Evolutionary conservation across 1,140 invertebrate genomes (phyloP), one percentile per base, ranked within the genome.

Genomic region (Musca vetustissima): DNA sequence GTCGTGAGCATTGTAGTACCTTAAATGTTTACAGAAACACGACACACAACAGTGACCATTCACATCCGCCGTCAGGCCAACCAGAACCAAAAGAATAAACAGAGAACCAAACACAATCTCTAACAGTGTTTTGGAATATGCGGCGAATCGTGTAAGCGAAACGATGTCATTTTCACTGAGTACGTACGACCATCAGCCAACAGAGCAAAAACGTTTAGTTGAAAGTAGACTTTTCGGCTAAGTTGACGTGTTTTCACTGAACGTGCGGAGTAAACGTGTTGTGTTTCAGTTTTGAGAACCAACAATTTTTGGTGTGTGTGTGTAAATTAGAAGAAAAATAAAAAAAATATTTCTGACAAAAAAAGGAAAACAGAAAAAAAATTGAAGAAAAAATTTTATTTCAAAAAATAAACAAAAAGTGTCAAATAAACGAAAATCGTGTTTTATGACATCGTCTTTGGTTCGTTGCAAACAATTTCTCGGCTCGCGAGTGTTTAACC

Each of bases 211-310:
- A 67, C 66, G 73, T 76, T 80, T 70, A 81, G 79, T 80, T 76
- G 77, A 78, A 80, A 80, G 78, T 80, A 75, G 77, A 80, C 78
- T 74, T 73, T 78, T 74, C 73, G 75, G 76, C 73, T 72, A 72
- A 73, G 72, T 74, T 76, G 79, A 78, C 78, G 79, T 74, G 79
- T 75, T 64, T 70, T 73, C 70, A 36, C 32, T 24, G 11, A 61
- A 36, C 57, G 57, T 77, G 76, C 78, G 78, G 76, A n/a, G n/a
- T n/a, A 72, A 67, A 57, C 73, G 70, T 43, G 36, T 43, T 43
- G 36, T 43, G 36, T 43, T 43, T 13, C n/a, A n/a, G n/a, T 43
- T 11, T 11, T 43, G 36, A 43, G n/a, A n/a, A n/a, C n/a, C n/a
- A n/a, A n/a, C n/a, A n/a, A 43, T 8, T 43, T 43, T 6, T 43